Evolutionary conservation across 1,140 invertebrate species (phyloP).

Genomic region (Orussus abietinus): DNA sequence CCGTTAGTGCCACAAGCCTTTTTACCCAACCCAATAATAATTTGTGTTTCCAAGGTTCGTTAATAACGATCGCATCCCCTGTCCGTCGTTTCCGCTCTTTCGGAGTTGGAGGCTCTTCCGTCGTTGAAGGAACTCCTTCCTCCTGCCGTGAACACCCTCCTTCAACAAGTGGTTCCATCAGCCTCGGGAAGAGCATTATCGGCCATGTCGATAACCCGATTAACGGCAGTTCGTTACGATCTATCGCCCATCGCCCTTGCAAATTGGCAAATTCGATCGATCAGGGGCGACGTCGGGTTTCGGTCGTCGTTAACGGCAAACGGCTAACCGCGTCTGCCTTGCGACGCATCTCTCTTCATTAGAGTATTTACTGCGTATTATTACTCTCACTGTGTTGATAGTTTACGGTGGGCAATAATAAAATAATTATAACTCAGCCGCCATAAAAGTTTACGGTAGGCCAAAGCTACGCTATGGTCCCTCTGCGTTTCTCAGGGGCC

Average conservation of each 20-base stretch:
- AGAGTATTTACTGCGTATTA: conserved; percentile 12
- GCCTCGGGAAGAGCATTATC: conserved; percentile 3
- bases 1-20: no score
- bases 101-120: no score
- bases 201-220: conserved; percentile 7
- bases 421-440: conserved; percentile 48
- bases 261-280: conserved; percentile 7
- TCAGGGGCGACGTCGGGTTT: neutral
- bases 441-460: conserved; percentile 42
- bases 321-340: no score
- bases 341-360: conserved; percentile 8
- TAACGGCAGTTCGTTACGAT: conserved; percentile 8
- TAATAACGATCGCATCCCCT: no score
- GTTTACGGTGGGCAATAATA: conserved; percentile 47
- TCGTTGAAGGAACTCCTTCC: no score
- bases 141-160: neutral
- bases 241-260: no score
- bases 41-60: no score
- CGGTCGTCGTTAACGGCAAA: no score
- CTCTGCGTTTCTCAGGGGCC: no score
- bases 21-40: no score
- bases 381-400: conserved; percentile 36
- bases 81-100: no score
- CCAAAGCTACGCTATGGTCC: no score
- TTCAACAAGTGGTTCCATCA: conserved; percentile 11